Percentiles rank a stretch among this genome's conserved stretches.
Evolutionary conservation across 2,797 vertebrate genomes (phyloP).

Genomic region (Lycodopsis pacificus): DNA sequence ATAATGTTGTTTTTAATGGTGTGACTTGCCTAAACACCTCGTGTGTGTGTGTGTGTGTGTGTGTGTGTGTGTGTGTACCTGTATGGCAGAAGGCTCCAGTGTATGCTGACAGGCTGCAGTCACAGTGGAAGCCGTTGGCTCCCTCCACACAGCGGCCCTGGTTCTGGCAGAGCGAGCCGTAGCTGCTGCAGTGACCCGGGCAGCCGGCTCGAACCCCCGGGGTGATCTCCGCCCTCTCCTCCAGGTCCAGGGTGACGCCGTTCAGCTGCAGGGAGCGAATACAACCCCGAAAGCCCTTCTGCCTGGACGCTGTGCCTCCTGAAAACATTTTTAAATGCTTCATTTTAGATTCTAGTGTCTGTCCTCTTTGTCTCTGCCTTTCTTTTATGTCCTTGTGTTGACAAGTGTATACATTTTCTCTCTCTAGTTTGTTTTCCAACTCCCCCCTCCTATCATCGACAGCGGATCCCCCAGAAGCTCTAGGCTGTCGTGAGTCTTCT

Average conservation of each 20-base stretch:
- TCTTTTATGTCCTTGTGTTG: constrained; percentile 16
- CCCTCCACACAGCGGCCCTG: constrained; percentile 90
- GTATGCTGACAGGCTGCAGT: constrained; percentile 89
- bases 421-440: background rate
- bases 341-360: background rate
- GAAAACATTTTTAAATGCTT: background rate
- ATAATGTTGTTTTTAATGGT: background rate
- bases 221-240: constrained; percentile 91
- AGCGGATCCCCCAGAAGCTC: constrained; percentile 43
- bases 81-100: constrained; percentile 89
- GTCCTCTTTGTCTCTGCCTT: constrained; percentile 5
- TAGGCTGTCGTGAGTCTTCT: constrained; percentile 55
- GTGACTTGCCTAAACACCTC: background rate
- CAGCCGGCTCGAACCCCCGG: constrained; percentile 93
- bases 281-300: constrained; percentile 93
- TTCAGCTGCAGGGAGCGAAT: constrained; percentile 93
- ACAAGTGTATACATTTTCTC: constrained; percentile 21
- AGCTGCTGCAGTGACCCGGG: constrained; percentile 94
- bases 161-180: constrained; percentile 90
- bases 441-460: constrained; percentile 37
- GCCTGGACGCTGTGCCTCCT: constrained; percentile 94
- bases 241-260: constrained; percentile 90
- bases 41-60: background rate
- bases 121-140: constrained; percentile 89
- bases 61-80: constrained; percentile 36